Evolutionary conservation across 2,888 invertebrate genomes (phyloP), one percentile per base, ranked within the genome.

Genomic region (Hydrotaea cyrtoneurina): DNA sequence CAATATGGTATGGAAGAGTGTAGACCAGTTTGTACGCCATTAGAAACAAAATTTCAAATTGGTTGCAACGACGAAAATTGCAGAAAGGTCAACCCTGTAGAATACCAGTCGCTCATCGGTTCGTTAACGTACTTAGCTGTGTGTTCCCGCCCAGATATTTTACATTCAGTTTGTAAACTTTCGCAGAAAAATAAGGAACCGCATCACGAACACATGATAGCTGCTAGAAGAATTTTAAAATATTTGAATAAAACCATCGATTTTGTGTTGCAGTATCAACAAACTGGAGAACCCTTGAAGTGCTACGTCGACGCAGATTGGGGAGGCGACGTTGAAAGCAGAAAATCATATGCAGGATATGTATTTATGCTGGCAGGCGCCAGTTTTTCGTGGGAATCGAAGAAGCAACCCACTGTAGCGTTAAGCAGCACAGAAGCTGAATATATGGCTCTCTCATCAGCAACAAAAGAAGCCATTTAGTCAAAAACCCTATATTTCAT

Each of bases 261-360:
- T 80, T 43, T 53, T 1, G 86, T 82, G 39, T 71, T 86, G 0
- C 81, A 78, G 46, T 88, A 80, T 78, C 57, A 15, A 2, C 85
- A 79, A 64, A 83, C 83, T 7, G 82, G 80, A 8, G 39, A 83
- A 26, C 78, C 57, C 13, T 46, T 87, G 23, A 36, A 31, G 11
- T 71, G 86, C n/a, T 87, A 79, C 43, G 83, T 83, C 4, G 86
- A 88, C 76, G 87, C 87, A 8, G 86, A 87, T 77, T 87, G 86
- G 83, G 86, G 83, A 17, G 85, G 85, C 8, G 80, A 86, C 50
- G 17, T 76, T 0, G 73, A 21, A 2, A 82, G 86, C 36, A 50
- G 86, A 26, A 88, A 86, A 21, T 86, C 88, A 7, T 87, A 85
- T 64, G 80, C 85, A 1, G 81, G 84, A 10, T 83, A 80, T 66